These are phyloP conservation scores for Polia nebulosa DNA, from an alignment of 2,888 invertebrate species.

Conservation along the genomic window DNA sequence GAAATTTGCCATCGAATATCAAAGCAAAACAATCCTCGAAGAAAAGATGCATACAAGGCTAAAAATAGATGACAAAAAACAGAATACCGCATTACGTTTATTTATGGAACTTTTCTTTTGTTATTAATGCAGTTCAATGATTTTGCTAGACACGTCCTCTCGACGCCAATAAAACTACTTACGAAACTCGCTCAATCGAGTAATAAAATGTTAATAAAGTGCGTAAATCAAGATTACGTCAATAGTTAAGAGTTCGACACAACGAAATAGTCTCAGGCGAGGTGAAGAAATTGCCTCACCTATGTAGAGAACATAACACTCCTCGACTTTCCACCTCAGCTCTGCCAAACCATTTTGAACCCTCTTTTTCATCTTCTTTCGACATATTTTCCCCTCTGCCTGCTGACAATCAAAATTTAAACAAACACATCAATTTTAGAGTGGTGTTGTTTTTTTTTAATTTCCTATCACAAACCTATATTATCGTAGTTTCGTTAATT, in stretches of 20 bases:
- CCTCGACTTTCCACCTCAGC: slow-evolving; percentile 65
- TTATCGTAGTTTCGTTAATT: slow-evolving; percentile 65
- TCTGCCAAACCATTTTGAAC: slow-evolving; percentile 61
- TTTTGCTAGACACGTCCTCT: slow-evolving; percentile 56
- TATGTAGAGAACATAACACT: slow-evolving; percentile 81
- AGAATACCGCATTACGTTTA: slow-evolving; percentile 17
- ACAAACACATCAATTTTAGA: slow-evolving; percentile 62
- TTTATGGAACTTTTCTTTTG: slow-evolving; percentile 21
- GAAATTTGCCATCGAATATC: slow-evolving; percentile 4
- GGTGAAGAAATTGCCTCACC: slow-evolving; percentile 83
- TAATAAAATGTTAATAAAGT: slow-evolving; percentile 89
- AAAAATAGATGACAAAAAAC: background rate
- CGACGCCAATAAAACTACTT: slow-evolving; percentile 68
- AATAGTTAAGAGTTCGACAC: slow-evolving; percentile 85
- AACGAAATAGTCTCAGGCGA: slow-evolving; percentile 82
- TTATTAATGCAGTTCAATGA: slow-evolving; percentile 50
- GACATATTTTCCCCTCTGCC: slow-evolving; percentile 32
- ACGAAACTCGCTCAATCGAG: slow-evolving; percentile 80
- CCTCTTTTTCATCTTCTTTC: slow-evolving; percentile 37
- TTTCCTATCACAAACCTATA: slow-evolving; percentile 55
- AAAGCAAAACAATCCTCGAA: background rate
- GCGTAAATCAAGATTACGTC: slow-evolving; percentile 90
- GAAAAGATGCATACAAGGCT: background rate
- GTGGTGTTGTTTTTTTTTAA: slow-evolving; percentile 49
- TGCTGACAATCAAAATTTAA: slow-evolving; percentile 46